Conservation (phyloP, 1,140 invertebrate species). For the Brachionus sp. region DNA sequence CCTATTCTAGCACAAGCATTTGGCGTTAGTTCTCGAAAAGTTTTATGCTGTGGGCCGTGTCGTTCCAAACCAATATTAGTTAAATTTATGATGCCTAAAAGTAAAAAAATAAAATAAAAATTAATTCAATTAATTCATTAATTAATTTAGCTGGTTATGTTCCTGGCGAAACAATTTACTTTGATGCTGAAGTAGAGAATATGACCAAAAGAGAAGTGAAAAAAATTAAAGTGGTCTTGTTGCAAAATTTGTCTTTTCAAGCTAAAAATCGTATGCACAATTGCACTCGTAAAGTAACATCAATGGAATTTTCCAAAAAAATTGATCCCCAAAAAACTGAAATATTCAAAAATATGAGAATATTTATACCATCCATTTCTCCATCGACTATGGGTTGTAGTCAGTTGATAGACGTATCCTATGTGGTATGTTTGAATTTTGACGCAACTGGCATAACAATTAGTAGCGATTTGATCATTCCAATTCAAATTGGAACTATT, state of each 20-base stretch:
- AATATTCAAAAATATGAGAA: neutral
- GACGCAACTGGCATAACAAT: neutral
- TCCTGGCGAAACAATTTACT: neutral
- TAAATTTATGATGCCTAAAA: neutral
- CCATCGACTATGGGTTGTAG: neutral
- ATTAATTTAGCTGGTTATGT: neutral
- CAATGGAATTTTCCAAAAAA: neutral
- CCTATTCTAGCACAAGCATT: neutral
- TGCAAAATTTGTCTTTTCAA: slow-evolving; percentile 9
- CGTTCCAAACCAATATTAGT: neutral
- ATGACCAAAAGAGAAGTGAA: neutral
- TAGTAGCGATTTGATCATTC: slow-evolving; percentile 14
- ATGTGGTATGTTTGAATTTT: slow-evolving; percentile 30
- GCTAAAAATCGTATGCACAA: neutral
- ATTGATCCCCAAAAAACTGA: neutral
- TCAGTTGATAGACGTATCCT: slow-evolving; percentile 4
- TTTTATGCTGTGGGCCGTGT: slow-evolving; percentile 16
- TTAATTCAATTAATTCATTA: neutral
- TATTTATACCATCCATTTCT: slow-evolving; percentile 8
- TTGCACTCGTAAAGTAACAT: neutral
- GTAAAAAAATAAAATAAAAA: neutral
- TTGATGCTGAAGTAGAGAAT: neutral
- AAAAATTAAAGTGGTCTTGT: neutral
- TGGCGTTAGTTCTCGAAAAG: neutral
- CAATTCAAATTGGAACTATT: slow-evolving; percentile 20